These are phyloP conservation scores for Machimus rusticus DNA, from an alignment of 2,888 invertebrate species.

Conservation along the genomic window DNA sequence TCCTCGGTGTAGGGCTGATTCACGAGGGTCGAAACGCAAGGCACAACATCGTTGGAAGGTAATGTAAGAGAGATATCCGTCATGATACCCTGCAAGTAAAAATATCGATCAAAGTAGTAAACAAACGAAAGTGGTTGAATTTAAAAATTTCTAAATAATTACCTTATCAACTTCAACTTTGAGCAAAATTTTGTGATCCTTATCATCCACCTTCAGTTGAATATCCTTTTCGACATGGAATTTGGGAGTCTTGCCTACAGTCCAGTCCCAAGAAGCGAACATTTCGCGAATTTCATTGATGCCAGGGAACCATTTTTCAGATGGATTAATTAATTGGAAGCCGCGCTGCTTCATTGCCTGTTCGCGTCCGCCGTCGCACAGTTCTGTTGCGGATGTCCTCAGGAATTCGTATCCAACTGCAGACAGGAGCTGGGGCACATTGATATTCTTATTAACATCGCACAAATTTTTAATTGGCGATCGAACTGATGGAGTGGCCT, in stretches of 20 bases:
- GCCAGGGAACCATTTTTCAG: conserved; percentile 88
- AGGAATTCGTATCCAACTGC: conserved; percentile 87
- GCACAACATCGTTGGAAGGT: conserved; percentile 58
- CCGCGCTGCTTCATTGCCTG: conserved; percentile 80
- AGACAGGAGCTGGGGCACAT: conserved; percentile 75
- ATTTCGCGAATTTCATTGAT: conserved; percentile 74
- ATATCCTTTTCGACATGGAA: conserved; percentile 71
- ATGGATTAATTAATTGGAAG: conserved; percentile 85
- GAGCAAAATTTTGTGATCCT: conserved; percentile 67
- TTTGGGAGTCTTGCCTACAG: conserved; percentile 84
- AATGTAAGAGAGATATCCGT: conserved; percentile 57
- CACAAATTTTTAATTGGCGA: conserved; percentile 84
- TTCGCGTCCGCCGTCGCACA: conserved; percentile 76
- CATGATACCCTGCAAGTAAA: conserved; percentile 57
- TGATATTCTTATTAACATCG: conserved; percentile 76
- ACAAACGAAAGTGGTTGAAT: background rate
- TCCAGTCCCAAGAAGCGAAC: conserved; percentile 86
- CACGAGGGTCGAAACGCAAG: conserved; percentile 60
- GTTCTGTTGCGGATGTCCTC: conserved; percentile 72
- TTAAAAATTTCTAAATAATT: conserved; percentile 14
- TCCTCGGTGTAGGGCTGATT: conserved; percentile 59
- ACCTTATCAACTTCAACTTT: conserved; percentile 65
- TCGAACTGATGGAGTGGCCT: conserved; percentile 84
- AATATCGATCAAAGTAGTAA: background rate
- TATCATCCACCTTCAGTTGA: conserved; percentile 63